Base-by-base conservation (phyloP, 2,888 invertebrate genomes). In the Caenorhabditis sp. region DNA sequence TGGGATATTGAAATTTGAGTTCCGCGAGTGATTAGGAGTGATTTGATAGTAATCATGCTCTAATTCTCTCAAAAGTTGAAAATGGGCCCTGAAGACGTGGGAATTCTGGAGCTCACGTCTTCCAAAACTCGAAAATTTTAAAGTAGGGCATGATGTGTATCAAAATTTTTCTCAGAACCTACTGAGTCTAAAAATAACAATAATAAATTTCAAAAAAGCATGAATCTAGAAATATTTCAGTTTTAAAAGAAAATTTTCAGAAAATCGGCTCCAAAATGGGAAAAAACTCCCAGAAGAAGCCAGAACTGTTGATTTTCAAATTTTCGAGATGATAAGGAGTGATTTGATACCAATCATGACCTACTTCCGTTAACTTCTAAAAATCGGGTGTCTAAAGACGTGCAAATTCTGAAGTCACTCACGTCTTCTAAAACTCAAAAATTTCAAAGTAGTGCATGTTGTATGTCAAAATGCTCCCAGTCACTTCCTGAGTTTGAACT, bases 261-360 rank as follows among this genome's bases (percentile, higher is more conserved):
- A 40, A 40, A 40, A 11, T 35, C 11, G 35, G n/a, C n/a, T n/a
- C n/a, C n/a, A n/a, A n/a, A n/a, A n/a, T n/a, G 5, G 5, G 35
- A 35, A 8, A 5, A 35, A 35, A 5, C 11, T 35, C 11, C 6
- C 35, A 35, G 35, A n/a, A n/a, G n/a, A n/a, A n/a, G n/a, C n/a
- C n/a, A n/a, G n/a, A n/a, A n/a, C n/a, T n/a, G n/a, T n/a, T n/a
- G n/a, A n/a, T n/a, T n/a, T n/a, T n/a, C n/a, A n/a, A n/a, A n/a
- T n/a, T n/a, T n/a, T n/a, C 47, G 18, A 11, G 5, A 47, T 18
- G n/a, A 18, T 35, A 18, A 32, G 28, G 8, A 35, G 18, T 32
- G 9, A 18, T 32, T 18, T 56, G 56, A 56, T 15, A 56, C 32
- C 56, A 13, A 56, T 56, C 26, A 20, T 20, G 56, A 20, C 56